Conservation (phyloP, 2,113 vertebrate genomes). For the Seriola quinqueradiata region DNA sequence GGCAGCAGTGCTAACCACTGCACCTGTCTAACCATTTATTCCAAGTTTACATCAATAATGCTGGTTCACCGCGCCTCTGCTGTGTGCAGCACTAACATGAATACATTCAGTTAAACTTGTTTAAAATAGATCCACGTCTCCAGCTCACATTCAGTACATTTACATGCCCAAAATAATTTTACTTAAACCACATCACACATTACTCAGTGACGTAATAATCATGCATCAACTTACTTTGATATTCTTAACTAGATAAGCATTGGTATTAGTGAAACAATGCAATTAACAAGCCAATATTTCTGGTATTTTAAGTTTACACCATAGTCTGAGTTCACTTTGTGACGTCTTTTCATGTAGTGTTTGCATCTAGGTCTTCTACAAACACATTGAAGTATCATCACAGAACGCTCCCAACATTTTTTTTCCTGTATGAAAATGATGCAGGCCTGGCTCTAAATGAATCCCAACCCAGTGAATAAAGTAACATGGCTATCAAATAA, state of each 20-base stretch:
- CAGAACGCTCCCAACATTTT: background rate
- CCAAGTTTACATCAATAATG: too few species aligned
- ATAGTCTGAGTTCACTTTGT: background rate
- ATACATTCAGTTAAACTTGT: too few species aligned
- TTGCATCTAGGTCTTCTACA: background rate
- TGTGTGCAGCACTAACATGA: too few species aligned
- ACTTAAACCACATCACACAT: background rate
- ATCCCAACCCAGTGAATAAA: constrained; percentile 26
- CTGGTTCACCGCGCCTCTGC: too few species aligned
- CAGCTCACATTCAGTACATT: background rate
- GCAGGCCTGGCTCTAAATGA: constrained; percentile 5
- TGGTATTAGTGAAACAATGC: background rate
- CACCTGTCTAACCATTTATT: too few species aligned
- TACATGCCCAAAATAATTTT: background rate
- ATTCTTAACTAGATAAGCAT: background rate
- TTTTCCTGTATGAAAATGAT: background rate
- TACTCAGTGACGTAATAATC: too few species aligned
- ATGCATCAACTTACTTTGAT: background rate
- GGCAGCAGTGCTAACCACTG: too few species aligned
- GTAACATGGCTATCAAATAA: background rate
- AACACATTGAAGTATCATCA: background rate
- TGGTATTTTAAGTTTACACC: background rate
- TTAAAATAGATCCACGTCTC: too few species aligned
- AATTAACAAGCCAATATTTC: too few species aligned
- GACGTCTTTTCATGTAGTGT: background rate